phyloP scores from a whole-genome alignment of 92 coral and sea anemone species.

The Actinernus sp. region DNA sequence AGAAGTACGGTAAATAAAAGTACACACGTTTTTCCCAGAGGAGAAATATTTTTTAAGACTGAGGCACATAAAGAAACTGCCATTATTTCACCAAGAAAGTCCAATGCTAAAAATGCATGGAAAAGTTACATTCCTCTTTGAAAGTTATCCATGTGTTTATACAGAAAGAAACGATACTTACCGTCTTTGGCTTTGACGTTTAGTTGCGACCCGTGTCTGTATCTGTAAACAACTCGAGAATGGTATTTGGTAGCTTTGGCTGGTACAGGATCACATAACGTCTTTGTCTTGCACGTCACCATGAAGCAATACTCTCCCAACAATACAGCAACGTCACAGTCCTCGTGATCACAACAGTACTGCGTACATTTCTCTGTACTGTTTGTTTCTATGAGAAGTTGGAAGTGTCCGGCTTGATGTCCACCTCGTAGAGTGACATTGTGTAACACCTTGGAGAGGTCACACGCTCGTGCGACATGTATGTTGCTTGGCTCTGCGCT shows the following conservation, averaged over 20 bases:
- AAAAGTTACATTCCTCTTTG: no score
- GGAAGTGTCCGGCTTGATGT: conserved; percentile 65
- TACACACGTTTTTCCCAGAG: no score
- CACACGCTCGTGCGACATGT: background rate
- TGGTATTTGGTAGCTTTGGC: conserved; percentile 21
- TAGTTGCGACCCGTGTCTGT: background rate
- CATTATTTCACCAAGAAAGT: no score
- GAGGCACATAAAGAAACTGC: no score
- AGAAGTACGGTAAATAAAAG: no score
- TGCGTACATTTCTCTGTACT: conserved; percentile 39
- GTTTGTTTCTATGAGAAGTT: conserved; percentile 9
- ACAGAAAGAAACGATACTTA: no score
- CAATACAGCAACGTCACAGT: conserved; percentile 71
- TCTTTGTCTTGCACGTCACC: conserved; percentile 58
- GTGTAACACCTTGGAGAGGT: conserved; percentile 1
- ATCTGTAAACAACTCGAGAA: conserved; percentile 41
- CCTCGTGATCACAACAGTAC: conserved; percentile 44
- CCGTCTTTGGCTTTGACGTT: no score
- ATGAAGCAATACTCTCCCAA: conserved; percentile 63
- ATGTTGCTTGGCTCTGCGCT: no score
- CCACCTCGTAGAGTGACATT: conserved; percentile 67
- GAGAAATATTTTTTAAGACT: no score
- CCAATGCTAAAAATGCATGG: no score
- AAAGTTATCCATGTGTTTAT: no score
- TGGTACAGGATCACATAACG: conserved; percentile 58